Conservation (phyloP, 2,888 invertebrate genomes). For the Pyrgus malvae region DNA sequence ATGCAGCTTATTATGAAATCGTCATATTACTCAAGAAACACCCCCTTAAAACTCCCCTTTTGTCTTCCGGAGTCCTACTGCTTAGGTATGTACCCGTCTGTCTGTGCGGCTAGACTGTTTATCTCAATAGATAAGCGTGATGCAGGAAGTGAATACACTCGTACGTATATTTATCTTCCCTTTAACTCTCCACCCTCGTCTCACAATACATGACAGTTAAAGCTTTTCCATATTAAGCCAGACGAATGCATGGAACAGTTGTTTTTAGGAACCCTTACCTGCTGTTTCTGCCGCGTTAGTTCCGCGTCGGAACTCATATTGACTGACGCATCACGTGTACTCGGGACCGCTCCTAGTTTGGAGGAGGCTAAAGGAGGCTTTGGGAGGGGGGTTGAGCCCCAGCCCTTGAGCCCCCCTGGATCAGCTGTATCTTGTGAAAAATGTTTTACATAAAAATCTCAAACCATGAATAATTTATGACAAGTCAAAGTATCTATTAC, state of each 20-base stretch:
- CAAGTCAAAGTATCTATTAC: no score
- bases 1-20: constrained; percentile 8
- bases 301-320: no score
- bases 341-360: no score
- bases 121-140: constrained; percentile 27
- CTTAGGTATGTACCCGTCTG: constrained; percentile 26
- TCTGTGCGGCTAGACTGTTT: constrained; percentile 27
- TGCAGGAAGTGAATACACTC: constrained; percentile 25
- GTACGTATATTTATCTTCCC: constrained; percentile 23
- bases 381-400: no score
- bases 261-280: no score
- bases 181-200: constrained; percentile 6
- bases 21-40: constrained; percentile 20
- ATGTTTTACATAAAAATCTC: no score
- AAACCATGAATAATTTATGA: no score
- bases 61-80: constrained; percentile 19
- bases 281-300: no score
- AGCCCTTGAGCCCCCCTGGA: no score
- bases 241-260: neutral
- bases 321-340: no score
- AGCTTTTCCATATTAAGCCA: constrained; percentile 18
- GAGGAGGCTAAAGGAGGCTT: no score
- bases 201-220: neutral
- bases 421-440: no score
- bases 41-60: constrained; percentile 12